Conservation (phyloP, 2,888 invertebrate species). For the Diabrotica balteata region DNA sequence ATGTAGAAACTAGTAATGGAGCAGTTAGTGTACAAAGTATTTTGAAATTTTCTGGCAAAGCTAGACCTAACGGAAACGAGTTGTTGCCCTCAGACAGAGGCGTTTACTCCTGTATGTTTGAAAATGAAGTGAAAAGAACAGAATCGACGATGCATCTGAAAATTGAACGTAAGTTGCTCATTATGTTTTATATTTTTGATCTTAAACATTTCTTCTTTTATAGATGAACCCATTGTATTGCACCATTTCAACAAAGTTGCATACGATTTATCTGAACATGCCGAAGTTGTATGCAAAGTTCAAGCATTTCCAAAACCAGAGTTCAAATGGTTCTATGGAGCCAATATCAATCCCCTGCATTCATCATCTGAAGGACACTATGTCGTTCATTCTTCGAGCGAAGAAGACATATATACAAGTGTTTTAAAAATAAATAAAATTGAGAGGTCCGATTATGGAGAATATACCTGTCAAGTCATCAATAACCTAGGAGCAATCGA, state of each 20-base stretch:
- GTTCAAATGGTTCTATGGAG: constrained; percentile 89
- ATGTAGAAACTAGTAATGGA: constrained; percentile 78
- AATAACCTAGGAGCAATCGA: constrained; percentile 82
- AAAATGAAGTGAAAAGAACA: constrained; percentile 87
- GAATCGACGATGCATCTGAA: constrained; percentile 90
- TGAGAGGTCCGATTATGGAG: constrained; percentile 86
- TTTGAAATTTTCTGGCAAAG: constrained; percentile 80
- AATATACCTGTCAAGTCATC: constrained; percentile 87
- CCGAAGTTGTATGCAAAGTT: constrained; percentile 86
- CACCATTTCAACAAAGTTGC: constrained; percentile 89
- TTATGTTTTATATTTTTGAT: no score
- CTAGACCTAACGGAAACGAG: constrained; percentile 78
- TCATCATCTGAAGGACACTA: constrained; percentile 86
- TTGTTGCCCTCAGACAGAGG: constrained; percentile 85
- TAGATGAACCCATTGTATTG: constrained; percentile 85
- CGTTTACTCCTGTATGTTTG: constrained; percentile 85
- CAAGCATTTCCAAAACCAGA: constrained; percentile 92
- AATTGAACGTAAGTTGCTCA: constrained; percentile 77
- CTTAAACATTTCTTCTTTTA: not conserved
- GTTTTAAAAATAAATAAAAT: constrained; percentile 77
- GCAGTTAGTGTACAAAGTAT: constrained; percentile 85
- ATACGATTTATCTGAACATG: constrained; percentile 82
- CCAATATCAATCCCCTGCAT: constrained; percentile 75
- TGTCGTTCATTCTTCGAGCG: constrained; percentile 80
- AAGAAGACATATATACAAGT: constrained; percentile 85